A percentile compares a stretch with the other conserved stretches of the same genome.
Conservation (phyloP, 2,888 invertebrate genomes). For the Graphium colonna region DNA sequence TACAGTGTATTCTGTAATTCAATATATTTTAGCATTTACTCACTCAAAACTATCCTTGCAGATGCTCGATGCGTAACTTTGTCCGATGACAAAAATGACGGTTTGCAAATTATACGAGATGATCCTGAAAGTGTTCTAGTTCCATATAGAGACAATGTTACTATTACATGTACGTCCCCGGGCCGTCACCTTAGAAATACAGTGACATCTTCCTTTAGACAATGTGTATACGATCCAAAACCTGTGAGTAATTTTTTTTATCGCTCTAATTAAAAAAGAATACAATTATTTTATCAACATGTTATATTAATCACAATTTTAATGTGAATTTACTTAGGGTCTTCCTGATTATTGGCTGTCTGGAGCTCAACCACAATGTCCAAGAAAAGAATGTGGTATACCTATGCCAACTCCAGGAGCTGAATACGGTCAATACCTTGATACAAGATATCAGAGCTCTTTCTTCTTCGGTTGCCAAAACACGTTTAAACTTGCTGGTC, state of each 20-base stretch:
- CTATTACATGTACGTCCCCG: slow-evolving; percentile 87
- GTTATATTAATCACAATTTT: no score
- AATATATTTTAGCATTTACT: neutral
- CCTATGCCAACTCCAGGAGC: slow-evolving; percentile 96
- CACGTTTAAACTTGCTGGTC: slow-evolving; percentile 95
- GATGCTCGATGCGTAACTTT: slow-evolving; percentile 95
- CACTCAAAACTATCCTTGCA: slow-evolving; percentile 49
- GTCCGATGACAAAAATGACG: slow-evolving; percentile 93
- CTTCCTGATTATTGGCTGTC: slow-evolving; percentile 95
- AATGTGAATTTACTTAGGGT: no score
- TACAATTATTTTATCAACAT: no score
- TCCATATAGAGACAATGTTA: slow-evolving; percentile 94
- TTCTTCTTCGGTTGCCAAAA: slow-evolving; percentile 98
- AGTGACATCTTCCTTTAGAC: slow-evolving; percentile 90
- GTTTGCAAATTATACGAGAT: slow-evolving; percentile 86
- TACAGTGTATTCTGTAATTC: neutral
- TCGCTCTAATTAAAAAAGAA: no score
- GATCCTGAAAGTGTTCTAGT: slow-evolving; percentile 92
- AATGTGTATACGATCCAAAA: slow-evolving; percentile 97
- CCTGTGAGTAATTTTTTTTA: slow-evolving; percentile 81
- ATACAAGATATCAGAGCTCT: slow-evolving; percentile 94
- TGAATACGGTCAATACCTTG: slow-evolving; percentile 92
- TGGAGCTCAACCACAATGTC: slow-evolving; percentile 91
- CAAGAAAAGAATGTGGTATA: slow-evolving; percentile 93
- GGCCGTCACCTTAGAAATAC: slow-evolving; percentile 90